Evolutionary conservation across 2,888 invertebrate genomes (phyloP).

Genomic region (Trypoxylon attenuatum): DNA sequence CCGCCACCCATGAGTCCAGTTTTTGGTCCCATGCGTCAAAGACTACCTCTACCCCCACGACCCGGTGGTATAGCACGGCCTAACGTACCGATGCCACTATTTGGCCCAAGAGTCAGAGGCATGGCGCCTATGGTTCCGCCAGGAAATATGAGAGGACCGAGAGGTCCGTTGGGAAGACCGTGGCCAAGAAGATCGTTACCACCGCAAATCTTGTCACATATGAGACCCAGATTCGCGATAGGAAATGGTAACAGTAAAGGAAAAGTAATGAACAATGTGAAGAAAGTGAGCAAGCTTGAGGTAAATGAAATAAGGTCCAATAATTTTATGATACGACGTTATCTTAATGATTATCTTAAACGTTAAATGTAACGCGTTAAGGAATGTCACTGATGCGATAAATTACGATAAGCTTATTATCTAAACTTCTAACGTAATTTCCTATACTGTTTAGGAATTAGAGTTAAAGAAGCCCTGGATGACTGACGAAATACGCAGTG

Average conservation of each 20-base stretch:
- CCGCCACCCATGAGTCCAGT: constrained; percentile 54
- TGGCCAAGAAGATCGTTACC: constrained; percentile 59
- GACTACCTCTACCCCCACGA: constrained; percentile 50
- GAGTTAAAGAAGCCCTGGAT: constrained; percentile 73
- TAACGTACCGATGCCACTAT: constrained; percentile 44
- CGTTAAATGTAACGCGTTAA: no score
- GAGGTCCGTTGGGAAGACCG: constrained; percentile 58
- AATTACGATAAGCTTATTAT: no score
- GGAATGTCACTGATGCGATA: no score
- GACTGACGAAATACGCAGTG: constrained; percentile 72
- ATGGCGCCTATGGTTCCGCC: constrained; percentile 59
- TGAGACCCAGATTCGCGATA: constrained; percentile 64
- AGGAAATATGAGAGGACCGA: constrained; percentile 57
- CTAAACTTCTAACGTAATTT: no score
- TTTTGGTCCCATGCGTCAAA: constrained; percentile 55
- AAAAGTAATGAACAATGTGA: constrained; percentile 60
- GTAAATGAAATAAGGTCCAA: constrained; percentile 45
- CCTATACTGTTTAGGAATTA: constrained; percentile 61
- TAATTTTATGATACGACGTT: no score
- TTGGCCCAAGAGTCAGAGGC: constrained; percentile 55
- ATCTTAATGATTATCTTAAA: no score
- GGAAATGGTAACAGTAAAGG: constrained; percentile 61
- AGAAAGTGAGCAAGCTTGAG: constrained; percentile 67
- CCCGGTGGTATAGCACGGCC: constrained; percentile 43
- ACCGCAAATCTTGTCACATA: constrained; percentile 49